These are phyloP conservation scores for Dryocosmus kuriphilus DNA, from an alignment of 2,888 invertebrate species.

Conservation along the genomic window DNA sequence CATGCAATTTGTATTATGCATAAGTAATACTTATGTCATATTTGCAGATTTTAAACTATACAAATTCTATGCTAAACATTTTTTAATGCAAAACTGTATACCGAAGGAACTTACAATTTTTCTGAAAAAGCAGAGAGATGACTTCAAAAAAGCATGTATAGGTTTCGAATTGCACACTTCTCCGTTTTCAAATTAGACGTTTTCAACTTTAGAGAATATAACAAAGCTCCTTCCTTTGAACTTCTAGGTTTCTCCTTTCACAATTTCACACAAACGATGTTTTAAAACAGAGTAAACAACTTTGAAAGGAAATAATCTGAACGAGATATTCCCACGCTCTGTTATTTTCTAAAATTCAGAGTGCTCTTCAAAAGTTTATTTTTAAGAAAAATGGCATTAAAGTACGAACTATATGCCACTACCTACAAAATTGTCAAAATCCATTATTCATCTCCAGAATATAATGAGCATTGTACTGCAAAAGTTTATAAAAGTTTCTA, in stretches of 20 bases:
- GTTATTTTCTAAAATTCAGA: neutral
- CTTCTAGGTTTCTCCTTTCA: neutral
- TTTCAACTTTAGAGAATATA: neutral
- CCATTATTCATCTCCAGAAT: no score
- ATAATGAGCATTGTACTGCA: no score
- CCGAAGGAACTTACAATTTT: neutral
- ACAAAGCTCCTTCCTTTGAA: neutral
- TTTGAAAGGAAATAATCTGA: neutral
- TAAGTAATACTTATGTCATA: constrained; percentile 6
- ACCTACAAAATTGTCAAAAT: no score
- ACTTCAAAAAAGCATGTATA: neutral
- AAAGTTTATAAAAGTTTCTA: no score
- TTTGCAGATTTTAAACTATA: constrained; percentile 3
- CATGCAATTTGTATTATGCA: constrained; percentile 15
- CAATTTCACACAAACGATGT: neutral
- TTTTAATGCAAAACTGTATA: neutral
- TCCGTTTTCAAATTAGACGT: neutral
- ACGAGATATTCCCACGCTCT: neutral
- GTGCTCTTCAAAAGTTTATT: no score
- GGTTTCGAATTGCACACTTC: neutral
- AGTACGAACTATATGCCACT: no score
- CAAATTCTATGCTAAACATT: neutral
- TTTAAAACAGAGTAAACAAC: neutral
- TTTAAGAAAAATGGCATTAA: no score
- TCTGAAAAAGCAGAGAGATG: neutral